Evolutionary conservation across 2,888 invertebrate species (phyloP), one percentile per base, ranked within the genome.

Genomic region (Sesia bembeciformis): DNA sequence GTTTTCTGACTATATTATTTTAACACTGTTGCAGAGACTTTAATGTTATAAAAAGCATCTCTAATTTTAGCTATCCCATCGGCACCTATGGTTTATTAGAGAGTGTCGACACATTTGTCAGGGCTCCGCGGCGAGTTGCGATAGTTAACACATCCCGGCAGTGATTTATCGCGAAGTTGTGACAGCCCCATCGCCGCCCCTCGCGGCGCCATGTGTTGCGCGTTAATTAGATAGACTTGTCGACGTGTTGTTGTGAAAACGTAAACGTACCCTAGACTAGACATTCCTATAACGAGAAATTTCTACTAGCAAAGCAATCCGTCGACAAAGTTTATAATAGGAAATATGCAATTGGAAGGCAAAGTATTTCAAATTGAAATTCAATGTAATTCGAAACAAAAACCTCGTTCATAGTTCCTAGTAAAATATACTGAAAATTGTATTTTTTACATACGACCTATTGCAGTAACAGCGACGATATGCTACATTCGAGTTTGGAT

Each of bases 101-200:
- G 65, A 69, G 74, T 76, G 86, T 83, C 79, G 78, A 84, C 84
- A 82, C 78, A 81, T 84, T 84, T 76, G 85, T 81, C 70, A 62
- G 61, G 68, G 68, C 68, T 67, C 67, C 67, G 66, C 68, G 65
- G 61, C 66, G 69, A 65, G 66, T 59, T 64, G 61, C 66, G 65
- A 67, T 72, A 77, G 74, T 82, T 80, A 80, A 78, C 80, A 76
- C 80, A 69, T 76, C 72, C 62, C 66, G 61, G 54, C 61, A 57
- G 71, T 82, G 81, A 87, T 86, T 82, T 84, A 85, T 80, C 62
- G 69, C 68, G 62, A 67, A 65, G 66, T 65, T 66, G 63, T 70
- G 69, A 72, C 72, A 65, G 60, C 56, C 53, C 55, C 60, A 57
- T 39, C 39, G 51, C 7, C 42, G 40, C 54, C 57, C 59, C 59